A percentile compares a stretch with the other conserved stretches of the same genome.
phyloP scores from a whole-genome alignment of 2,888 invertebrate genomes.

The Drosophila limbata region DNA sequence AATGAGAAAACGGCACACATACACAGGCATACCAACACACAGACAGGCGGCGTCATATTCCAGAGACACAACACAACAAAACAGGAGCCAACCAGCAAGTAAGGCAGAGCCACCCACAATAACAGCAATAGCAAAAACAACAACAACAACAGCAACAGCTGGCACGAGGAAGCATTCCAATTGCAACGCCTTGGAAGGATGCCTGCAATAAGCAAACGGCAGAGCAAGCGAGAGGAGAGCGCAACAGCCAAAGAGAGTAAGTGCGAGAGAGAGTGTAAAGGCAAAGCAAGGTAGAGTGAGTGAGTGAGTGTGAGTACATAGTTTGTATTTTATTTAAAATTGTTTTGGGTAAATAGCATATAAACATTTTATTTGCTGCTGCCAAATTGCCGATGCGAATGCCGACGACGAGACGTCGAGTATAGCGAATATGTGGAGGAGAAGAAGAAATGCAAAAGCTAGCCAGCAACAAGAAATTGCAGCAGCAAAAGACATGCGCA shows the following conservation, averaged over 20 bases:
- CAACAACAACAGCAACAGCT: too few relatives aligned
- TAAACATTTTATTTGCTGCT: slow-evolving; percentile 80
- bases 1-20: slow-evolving; percentile 75
- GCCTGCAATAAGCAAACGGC: slow-evolving; percentile 50
- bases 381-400: slow-evolving; percentile 56
- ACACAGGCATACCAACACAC: slow-evolving; percentile 58
- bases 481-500: slow-evolving; percentile 65
- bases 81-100: slow-evolving; percentile 78
- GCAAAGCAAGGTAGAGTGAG: slow-evolving; percentile 15
- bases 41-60: slow-evolving; percentile 77
- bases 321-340: slow-evolving; percentile 80
- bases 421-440: slow-evolving; percentile 43
- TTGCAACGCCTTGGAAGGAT: slow-evolving; percentile 74
- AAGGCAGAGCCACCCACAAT: slow-evolving; percentile 60
- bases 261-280: slow-evolving; percentile 29
- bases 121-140: slow-evolving; percentile 38
- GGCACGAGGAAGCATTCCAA: slow-evolving; percentile 74
- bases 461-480: slow-evolving; percentile 64
- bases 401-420: slow-evolving; percentile 26
- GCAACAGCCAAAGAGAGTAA: slow-evolving; percentile 17
- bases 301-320: slow-evolving; percentile 37
- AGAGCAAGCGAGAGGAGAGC: slow-evolving; percentile 29
- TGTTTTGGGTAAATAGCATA: slow-evolving; percentile 81
- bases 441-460: slow-evolving; percentile 20
- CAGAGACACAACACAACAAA: slow-evolving; percentile 80